Evolutionary conservation across 2,888 invertebrate genomes (phyloP).

Genomic region (Eudasyphora cyanicolor): DNA sequence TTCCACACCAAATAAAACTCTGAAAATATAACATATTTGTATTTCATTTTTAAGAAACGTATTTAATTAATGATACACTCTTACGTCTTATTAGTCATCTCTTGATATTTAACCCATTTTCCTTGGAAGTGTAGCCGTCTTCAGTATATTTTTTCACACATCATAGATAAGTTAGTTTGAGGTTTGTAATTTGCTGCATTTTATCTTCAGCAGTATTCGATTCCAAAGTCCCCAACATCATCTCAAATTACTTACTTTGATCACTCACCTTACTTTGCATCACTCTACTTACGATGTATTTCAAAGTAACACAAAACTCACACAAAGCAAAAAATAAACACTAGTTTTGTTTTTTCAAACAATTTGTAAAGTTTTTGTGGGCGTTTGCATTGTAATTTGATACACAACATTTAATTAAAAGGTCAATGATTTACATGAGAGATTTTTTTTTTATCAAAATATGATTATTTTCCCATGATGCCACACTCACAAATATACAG

Average conservation of each 20-base stretch:
- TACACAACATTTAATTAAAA: conserved; percentile 60
- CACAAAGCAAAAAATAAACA: background rate
- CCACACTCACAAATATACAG: background rate
- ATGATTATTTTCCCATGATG: conserved; percentile 60
- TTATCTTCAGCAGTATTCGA: too few relatives aligned
- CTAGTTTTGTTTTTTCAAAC: background rate
- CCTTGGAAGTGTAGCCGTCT: too few relatives aligned
- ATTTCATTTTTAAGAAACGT: too few relatives aligned
- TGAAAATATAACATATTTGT: too few relatives aligned
- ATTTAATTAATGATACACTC: too few relatives aligned
- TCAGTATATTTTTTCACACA: too few relatives aligned
- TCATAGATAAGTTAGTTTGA: too few relatives aligned
- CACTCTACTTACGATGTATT: background rate
- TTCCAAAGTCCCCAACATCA: background rate
- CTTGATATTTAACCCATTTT: too few relatives aligned
- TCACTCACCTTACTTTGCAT: too few relatives aligned
- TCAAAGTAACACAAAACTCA: background rate
- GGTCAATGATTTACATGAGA: conserved; percentile 54
- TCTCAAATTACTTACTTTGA: background rate
- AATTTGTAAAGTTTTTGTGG: conserved; percentile 36
- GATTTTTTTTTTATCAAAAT: conserved; percentile 50
- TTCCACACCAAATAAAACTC: too few relatives aligned
- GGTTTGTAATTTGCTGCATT: too few relatives aligned
- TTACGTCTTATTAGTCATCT: too few relatives aligned
- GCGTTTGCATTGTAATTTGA: conserved; percentile 55